Evolutionary conservation across 2,797 vertebrate species (phyloP).

Genomic region (Choloepus didactylus): DNA sequence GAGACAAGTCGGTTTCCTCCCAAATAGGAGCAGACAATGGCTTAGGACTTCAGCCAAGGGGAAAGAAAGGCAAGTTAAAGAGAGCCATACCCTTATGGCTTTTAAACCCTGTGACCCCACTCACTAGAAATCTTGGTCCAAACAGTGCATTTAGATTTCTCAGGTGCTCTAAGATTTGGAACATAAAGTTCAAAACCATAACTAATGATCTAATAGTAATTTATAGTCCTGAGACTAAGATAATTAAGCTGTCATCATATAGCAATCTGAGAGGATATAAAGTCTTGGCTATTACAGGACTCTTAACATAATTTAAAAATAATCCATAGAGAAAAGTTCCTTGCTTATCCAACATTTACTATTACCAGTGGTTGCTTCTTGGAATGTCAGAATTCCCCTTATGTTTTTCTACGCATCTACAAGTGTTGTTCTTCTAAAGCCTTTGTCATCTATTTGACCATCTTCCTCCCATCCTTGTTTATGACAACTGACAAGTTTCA

Average conservation of each 20-base stretch:
- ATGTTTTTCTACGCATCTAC: neutral
- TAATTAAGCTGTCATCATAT: neutral
- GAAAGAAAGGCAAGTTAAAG: neutral
- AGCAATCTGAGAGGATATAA: neutral
- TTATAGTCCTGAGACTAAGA: neutral
- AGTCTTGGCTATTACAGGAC: neutral
- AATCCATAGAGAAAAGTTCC: neutral
- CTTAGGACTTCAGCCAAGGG: neutral
- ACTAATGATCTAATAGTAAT: neutral
- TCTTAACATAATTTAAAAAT: slow-evolving; percentile 40
- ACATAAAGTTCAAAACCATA: neutral
- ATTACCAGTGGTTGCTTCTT: neutral
- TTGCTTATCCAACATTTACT: neutral
- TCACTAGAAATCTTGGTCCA: neutral
- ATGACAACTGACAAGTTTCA: neutral
- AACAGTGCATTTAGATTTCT: neutral
- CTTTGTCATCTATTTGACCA: neutral
- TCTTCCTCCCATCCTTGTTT: neutral
- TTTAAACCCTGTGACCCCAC: neutral
- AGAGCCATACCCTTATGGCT: neutral
- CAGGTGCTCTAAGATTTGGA: neutral
- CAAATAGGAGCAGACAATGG: neutral
- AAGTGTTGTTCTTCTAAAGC: neutral
- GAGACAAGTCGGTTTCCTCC: neutral
- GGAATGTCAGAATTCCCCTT: slow-evolving; percentile 4